These are phyloP conservation scores for Homarus gammarus DNA, from an alignment of 2,888 invertebrate species.

Conservation along the genomic window DNA sequence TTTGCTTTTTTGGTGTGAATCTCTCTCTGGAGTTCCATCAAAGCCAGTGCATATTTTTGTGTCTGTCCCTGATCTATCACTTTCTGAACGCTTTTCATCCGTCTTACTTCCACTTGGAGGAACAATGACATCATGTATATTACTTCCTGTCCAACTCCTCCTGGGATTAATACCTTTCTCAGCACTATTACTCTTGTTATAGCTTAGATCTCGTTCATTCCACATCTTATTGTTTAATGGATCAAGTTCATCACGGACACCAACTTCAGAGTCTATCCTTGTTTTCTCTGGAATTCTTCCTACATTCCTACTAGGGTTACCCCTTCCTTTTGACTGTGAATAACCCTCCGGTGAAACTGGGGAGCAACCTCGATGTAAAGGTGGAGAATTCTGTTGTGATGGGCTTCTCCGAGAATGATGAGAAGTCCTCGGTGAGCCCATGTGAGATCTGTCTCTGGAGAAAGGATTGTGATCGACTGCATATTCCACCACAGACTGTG, in stretches of 20 bases:
- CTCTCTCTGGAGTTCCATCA: not conserved
- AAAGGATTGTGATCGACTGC: not conserved
- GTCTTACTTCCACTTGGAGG: not conserved
- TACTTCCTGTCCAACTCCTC: not conserved
- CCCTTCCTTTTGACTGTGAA: not conserved
- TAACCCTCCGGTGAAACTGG: slow-evolving; percentile 36
- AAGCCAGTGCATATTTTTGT: not conserved
- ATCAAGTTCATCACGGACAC: not conserved
- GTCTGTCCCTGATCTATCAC: not conserved
- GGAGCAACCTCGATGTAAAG: slow-evolving; percentile 4
- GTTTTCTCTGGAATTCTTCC: not conserved
- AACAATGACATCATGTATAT: not conserved
- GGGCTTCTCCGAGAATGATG: not conserved
- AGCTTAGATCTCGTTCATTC: not conserved
- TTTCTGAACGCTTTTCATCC: not conserved
- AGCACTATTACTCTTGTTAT: not conserved
- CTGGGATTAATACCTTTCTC: not conserved
- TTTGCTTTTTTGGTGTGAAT: slow-evolving; percentile 2
- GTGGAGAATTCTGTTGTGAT: not conserved
- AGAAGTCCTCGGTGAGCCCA: not conserved
- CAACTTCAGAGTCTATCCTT: not conserved
- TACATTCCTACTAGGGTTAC: not conserved
- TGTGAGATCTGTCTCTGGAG: not conserved
- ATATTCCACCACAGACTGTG: not conserved
- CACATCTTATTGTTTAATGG: not conserved